Evolutionary conservation across 2,797 vertebrate genomes (phyloP).

Genomic region (Urophycis tenuis): DNA sequence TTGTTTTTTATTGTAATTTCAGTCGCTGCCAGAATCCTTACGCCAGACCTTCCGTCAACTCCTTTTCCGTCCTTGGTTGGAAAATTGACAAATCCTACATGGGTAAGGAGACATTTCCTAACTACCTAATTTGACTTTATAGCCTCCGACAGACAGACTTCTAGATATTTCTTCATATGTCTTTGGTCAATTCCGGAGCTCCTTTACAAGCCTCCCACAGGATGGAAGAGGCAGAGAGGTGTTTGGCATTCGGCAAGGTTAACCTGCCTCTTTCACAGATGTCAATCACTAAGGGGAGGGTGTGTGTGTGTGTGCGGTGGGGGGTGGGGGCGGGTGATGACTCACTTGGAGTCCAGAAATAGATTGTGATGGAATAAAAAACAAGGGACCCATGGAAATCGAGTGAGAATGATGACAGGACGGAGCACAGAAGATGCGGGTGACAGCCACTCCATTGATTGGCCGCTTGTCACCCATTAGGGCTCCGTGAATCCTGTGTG

Average conservation of each 20-base stretch:
- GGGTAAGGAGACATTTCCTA: too few relatives aligned
- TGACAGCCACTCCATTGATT: slow-evolving; percentile 40
- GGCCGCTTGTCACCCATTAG: slow-evolving; percentile 15
- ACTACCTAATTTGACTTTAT: too few relatives aligned
- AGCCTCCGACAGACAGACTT: too few relatives aligned
- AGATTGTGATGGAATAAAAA: slow-evolving; percentile 1
- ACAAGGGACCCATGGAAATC: slow-evolving; percentile 3
- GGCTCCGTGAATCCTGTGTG: slow-evolving; percentile 11
- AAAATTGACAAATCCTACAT: too few relatives aligned
- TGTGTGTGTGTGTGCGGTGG: background rate
- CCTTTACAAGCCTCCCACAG: background rate
- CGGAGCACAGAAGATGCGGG: slow-evolving; percentile 10
- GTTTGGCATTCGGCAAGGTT: background rate
- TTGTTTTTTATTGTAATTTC: too few relatives aligned
- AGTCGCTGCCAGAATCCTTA: too few relatives aligned
- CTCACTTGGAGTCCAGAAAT: slow-evolving; percentile 42
- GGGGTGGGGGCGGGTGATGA: slow-evolving; percentile 11
- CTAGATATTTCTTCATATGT: background rate
- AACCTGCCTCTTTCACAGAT: background rate
- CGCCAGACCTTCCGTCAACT: too few relatives aligned
- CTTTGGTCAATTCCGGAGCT: background rate
- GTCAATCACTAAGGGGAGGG: background rate
- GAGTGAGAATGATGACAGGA: background rate
- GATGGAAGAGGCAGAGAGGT: background rate
- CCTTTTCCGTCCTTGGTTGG: too few relatives aligned